Conservation (phyloP, 2,888 invertebrate genomes). For the Neoscelio sp. region DNA sequence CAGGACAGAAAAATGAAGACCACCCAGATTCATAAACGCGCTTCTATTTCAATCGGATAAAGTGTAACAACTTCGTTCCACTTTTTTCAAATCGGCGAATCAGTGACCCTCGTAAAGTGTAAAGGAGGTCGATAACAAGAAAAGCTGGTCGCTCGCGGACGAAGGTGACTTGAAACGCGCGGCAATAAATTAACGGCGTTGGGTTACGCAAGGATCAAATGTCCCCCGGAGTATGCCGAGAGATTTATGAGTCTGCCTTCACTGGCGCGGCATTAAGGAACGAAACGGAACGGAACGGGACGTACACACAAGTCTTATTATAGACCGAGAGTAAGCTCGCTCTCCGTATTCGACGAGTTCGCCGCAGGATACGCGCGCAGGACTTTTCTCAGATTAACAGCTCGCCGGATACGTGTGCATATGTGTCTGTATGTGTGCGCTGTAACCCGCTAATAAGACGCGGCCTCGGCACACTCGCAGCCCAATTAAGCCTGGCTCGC, state of each 20-base stretch:
- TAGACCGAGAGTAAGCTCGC: constrained; percentile 76
- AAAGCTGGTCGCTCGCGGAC: constrained; percentile 76
- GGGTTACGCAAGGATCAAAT: constrained; percentile 84
- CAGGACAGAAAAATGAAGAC: too few relatives aligned
- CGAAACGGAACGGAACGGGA: constrained; percentile 78
- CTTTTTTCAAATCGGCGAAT: constrained; percentile 62
- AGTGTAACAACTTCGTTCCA: constrained; percentile 22
- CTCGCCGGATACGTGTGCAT: constrained; percentile 77
- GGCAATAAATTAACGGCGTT: constrained; percentile 83
- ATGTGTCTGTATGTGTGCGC: constrained; percentile 76
- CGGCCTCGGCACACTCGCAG: constrained; percentile 77
- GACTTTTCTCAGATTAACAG: constrained; percentile 81
- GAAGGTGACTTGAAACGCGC: constrained; percentile 83
- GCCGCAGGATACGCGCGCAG: constrained; percentile 81
- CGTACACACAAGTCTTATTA: constrained; percentile 81
- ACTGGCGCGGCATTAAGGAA: constrained; percentile 81
- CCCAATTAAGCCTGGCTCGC: constrained; percentile 81
- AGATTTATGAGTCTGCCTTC: constrained; percentile 83
- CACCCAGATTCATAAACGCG: constrained; percentile 49
- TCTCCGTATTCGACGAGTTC: constrained; percentile 74
- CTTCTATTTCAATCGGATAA: constrained; percentile 38
- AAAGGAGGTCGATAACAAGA: constrained; percentile 76
- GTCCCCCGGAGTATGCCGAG: constrained; percentile 82
- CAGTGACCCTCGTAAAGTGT: constrained; percentile 68
- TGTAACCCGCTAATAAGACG: constrained; percentile 82